These are phyloP conservation scores for Pituophis catenifer DNA, from an alignment of 2,113 vertebrate species.

Conservation along the genomic window DNA sequence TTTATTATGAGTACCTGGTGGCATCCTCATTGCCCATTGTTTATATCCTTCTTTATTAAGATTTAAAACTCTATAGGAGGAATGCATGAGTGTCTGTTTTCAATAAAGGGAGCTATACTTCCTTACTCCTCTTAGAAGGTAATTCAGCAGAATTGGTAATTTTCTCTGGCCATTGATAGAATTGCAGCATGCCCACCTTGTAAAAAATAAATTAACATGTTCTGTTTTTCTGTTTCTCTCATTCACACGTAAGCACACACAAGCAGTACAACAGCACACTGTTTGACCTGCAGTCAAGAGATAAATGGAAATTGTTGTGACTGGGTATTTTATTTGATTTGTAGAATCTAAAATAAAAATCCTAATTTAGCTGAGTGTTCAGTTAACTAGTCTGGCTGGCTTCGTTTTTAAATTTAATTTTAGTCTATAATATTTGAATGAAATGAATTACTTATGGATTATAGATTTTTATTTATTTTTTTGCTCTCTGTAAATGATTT, in stretches of 20 bases:
- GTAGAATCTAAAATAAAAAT: background rate
- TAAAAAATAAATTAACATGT: background rate
- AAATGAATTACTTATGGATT: background rate
- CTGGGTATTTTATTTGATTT: background rate
- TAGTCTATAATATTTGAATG: background rate
- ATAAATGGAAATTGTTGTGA: background rate
- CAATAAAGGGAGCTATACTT: background rate
- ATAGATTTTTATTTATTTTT: background rate
- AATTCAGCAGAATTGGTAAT: background rate
- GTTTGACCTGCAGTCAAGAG: background rate
- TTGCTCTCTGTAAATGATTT: background rate
- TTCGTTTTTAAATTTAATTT: background rate
- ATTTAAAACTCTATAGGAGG: background rate
- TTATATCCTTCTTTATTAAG: background rate
- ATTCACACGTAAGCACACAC: background rate
- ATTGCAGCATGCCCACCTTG: background rate
- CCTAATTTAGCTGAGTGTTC: background rate
- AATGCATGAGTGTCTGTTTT: background rate
- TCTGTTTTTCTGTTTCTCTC: background rate
- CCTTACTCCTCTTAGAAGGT: background rate
- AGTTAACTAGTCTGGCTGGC: background rate
- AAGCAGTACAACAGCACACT: background rate
- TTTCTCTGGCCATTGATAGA: background rate
- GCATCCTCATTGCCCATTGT: background rate
- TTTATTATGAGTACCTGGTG: background rate